phyloP scores from a whole-genome alignment of 2,888 invertebrate species.

The Ptilodon capucinus region DNA sequence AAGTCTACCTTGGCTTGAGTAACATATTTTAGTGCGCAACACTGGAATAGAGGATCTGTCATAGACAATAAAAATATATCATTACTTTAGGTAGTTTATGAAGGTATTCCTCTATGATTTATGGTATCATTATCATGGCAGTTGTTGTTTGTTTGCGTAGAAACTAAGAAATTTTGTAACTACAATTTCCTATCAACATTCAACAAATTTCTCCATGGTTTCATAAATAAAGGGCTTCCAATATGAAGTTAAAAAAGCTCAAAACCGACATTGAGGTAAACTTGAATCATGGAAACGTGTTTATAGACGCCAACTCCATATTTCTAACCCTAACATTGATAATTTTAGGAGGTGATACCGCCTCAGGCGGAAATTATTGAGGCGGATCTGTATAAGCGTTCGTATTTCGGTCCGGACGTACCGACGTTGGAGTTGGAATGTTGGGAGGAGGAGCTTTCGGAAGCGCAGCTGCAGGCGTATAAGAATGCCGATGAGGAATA shows the following conservation, averaged over 20 bases:
- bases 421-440: constrained; percentile 86
- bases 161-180: background rate
- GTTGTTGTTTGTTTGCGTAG: background rate
- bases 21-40: no score
- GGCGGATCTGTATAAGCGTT: constrained; percentile 72
- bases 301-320: background rate
- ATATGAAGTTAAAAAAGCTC: constrained; percentile 66
- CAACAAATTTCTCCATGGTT: background rate
- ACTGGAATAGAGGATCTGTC: no score
- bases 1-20: no score
- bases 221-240: background rate
- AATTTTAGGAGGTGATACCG: constrained; percentile 50
- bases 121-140: background rate
- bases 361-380: constrained; percentile 77
- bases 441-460: constrained; percentile 87
- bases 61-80: no score
- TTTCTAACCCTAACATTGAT: background rate
- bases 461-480: constrained; percentile 84
- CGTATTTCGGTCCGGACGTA: constrained; percentile 78
- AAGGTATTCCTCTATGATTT: no score
- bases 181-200: background rate
- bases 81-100: no score
- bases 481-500: constrained; percentile 86
- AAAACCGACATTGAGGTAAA: constrained; percentile 62
- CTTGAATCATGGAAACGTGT: background rate